A percentile compares a stretch with the other conserved stretches of the same genome.
Conservation (phyloP, 2,888 invertebrate species). For the Lepidochitona cinerea region DNA sequence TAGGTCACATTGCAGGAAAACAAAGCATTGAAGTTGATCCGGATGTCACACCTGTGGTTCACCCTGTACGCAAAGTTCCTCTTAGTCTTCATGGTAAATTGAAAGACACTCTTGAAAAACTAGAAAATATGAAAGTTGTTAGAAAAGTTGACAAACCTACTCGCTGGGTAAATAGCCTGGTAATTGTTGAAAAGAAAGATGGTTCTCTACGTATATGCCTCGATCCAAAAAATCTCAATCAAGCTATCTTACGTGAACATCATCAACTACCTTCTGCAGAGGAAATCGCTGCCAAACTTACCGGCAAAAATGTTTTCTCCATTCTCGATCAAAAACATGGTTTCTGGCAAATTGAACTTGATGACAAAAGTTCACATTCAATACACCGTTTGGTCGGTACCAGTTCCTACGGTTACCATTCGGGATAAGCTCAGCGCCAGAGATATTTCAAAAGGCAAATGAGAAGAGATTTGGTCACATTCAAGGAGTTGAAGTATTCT, state of each 20-base stretch:
- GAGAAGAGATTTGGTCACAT: too few species aligned
- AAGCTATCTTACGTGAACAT: too few species aligned
- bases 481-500: constrained; percentile 30
- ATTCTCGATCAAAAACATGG: constrained; percentile 30
- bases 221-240: too few species aligned
- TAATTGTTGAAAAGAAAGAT: too few species aligned
- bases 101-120: not conserved
- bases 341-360: constrained; percentile 33
- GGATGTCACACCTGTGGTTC: not conserved
- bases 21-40: not conserved
- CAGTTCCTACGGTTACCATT: constrained; percentile 30
- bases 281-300: too few species aligned
- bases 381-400: constrained; percentile 31
- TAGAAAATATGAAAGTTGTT: not conserved
- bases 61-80: not conserved
- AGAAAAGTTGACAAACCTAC: not conserved
- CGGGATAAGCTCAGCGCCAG: constrained; percentile 26
- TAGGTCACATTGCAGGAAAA: not conserved
- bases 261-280: too few species aligned
- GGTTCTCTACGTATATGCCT: too few species aligned
- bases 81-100: not conserved
- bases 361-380: constrained; percentile 32
- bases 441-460: constrained; percentile 30
- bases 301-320: constrained; percentile 28
- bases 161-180: too few species aligned